Base-by-base conservation (phyloP, 2,797 vertebrate species). In the Spinibarbus caldwelli region DNA sequence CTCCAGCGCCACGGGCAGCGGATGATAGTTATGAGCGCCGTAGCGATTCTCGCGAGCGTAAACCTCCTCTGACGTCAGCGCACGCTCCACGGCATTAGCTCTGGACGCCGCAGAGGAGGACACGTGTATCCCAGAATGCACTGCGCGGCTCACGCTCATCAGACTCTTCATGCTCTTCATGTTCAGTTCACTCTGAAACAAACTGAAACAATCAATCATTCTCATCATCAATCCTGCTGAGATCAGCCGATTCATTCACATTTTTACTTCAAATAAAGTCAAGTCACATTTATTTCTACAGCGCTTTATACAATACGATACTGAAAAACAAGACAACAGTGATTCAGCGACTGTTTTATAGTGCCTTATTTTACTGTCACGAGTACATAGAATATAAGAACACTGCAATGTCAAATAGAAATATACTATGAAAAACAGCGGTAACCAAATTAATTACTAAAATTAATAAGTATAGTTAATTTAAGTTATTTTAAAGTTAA, bases 1-100 rank as follows among this genome's bases (percentile, higher is more conserved):
- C 86, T 97, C 96, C 80, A 99, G 91, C 38, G 97, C 98, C 80
- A 99, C 97, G 23, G 98, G 98, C 4, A 99, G 93, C 0, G 98
- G 97, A 77, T 98, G 97, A 79, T 99, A 99, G 92, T 99, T 98
- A 92, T 99, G 98, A 0, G 97, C 98, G 1, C 98, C 97, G 62
- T 97, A 97, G 43, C 97, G 97, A 0, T 96, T 94, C 90, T 99
- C 98, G 0, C 97, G 95, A 2, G 95, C 93, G 59, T 94, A 99
- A 67, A 99, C 96, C 23, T 96, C 94, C 1, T 98, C 97, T 0
- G 97, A 92, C 2, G 94, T 95, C 0, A 90, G 92, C 1, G 82
- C 89, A 0, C 94, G 90, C 23, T 97, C 94, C 0, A 85, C 0
- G 0, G 68, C 92, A 86, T 89, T 96, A 6, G 19, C 21, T 67